Conservation (phyloP, 2,888 invertebrate species). For the Elysia crispata region DNA sequence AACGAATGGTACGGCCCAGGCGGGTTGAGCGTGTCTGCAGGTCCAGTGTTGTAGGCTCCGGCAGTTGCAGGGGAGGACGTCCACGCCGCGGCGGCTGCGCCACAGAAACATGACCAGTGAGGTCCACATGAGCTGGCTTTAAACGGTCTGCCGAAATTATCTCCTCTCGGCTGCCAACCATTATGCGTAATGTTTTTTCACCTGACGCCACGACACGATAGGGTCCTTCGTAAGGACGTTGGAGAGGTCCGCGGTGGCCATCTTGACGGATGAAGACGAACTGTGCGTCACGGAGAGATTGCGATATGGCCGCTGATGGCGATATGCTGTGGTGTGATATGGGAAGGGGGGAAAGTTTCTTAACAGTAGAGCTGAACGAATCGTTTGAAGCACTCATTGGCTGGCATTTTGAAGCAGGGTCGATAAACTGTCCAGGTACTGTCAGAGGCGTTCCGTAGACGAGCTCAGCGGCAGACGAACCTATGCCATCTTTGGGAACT, state of each 20-base stretch:
- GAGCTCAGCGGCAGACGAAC: background rate
- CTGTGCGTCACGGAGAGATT: background rate
- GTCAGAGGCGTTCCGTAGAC: conserved; percentile 26
- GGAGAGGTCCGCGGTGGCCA: background rate
- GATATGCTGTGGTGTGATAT: background rate
- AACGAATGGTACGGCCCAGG: too few relatives aligned
- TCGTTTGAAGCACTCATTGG: too few relatives aligned
- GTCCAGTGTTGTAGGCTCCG: too few relatives aligned
- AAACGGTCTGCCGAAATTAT: background rate
- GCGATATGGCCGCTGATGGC: background rate
- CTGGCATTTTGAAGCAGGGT: too few relatives aligned
- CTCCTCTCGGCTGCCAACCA: background rate
- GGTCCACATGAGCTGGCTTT: background rate
- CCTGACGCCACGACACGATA: background rate
- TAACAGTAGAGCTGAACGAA: background rate
- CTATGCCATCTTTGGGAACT: conserved; percentile 17
- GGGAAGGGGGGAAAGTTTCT: background rate
- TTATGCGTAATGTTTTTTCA: background rate
- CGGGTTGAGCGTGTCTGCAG: too few relatives aligned
- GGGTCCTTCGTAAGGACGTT: background rate
- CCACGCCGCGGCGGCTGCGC: background rate
- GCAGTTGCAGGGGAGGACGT: background rate
- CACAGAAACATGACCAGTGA: background rate
- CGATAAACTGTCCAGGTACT: background rate
- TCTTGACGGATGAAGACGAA: background rate